Percentiles rank a stretch among this genome's conserved stretches.
Evolutionary conservation across 2,797 vertebrate genomes (phyloP).

Genomic region (Liasis olivaceus): DNA sequence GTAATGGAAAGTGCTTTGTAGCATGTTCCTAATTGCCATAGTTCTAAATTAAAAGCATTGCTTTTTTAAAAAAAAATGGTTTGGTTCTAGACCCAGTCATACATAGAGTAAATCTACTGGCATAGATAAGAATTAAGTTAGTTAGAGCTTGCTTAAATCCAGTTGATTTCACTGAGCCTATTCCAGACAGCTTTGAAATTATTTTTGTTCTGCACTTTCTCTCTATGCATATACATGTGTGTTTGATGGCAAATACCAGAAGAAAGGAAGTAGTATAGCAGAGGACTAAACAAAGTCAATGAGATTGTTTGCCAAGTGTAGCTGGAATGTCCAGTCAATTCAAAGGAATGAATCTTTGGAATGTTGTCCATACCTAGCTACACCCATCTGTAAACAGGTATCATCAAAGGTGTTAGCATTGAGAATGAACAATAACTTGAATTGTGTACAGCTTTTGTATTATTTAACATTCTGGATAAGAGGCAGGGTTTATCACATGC

Average conservation of each 20-base stretch:
- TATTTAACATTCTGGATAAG: not conserved
- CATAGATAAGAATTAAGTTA: not conserved
- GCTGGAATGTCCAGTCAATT: slow-evolving; percentile 18
- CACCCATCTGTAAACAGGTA: not conserved
- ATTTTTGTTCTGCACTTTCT: slow-evolving; percentile 6
- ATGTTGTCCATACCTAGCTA: not conserved
- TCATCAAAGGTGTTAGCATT: not conserved
- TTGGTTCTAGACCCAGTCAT: not conserved
- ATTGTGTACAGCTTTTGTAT: not conserved
- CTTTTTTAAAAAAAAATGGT: not conserved
- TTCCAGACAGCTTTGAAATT: not conserved
- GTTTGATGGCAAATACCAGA: slow-evolving; percentile 46
- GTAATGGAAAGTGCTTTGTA: not conserved
- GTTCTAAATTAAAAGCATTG: not conserved
- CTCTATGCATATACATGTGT: slow-evolving; percentile 28
- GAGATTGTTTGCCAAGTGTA: slow-evolving; percentile 14
- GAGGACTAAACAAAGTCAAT: not conserved
- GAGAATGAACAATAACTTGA: not conserved
- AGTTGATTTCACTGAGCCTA: not conserved
- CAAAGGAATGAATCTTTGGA: slow-evolving; percentile 13
- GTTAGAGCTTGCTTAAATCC: not conserved
- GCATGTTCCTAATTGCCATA: slow-evolving; percentile 17
- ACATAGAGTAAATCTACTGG: not conserved
- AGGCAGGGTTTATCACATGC: not conserved
- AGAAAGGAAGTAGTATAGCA: slow-evolving; percentile 35